phyloP scores from a whole-genome alignment of 2,888 invertebrate species.

The Mayetiola destructor region DNA sequence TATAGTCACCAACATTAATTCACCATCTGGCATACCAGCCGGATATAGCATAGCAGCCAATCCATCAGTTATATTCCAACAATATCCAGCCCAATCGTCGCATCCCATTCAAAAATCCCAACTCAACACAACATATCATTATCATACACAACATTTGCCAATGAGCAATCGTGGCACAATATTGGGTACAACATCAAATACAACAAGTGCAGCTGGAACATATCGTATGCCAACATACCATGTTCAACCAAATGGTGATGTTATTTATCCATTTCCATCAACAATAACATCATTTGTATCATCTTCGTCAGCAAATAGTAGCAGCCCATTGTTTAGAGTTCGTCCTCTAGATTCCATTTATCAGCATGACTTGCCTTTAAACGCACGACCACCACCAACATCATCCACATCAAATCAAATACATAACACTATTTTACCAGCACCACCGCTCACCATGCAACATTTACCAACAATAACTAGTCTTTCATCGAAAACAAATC shows the following conservation, averaged over 20 bases:
- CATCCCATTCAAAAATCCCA: conserved; percentile 17
- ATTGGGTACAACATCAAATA: conserved; percentile 26
- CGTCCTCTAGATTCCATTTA: conserved; percentile 21
- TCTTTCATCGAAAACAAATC: conserved; percentile 21
- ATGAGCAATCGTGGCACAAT: conserved; percentile 26
- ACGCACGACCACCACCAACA: conserved; percentile 29
- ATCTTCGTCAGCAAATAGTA: not conserved
- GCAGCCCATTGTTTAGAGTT: conserved; percentile 22
- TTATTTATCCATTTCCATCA: conserved; percentile 36
- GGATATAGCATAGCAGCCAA: not conserved
- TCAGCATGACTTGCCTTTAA: conserved; percentile 12
- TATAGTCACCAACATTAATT: conserved; percentile 1
- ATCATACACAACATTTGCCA: conserved; percentile 27
- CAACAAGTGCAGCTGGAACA: conserved; percentile 19
- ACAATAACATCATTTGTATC: conserved; percentile 21
- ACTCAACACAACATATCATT: conserved; percentile 28
- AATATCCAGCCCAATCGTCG: conserved; percentile 15
- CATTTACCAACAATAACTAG: not conserved
- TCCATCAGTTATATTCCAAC: conserved; percentile 8
- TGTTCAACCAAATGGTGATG: conserved; percentile 40
- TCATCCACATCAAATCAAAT: conserved; percentile 24
- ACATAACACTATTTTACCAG: conserved; percentile 16
- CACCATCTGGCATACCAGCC: conserved; percentile 14
- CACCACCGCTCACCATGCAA: conserved; percentile 19
- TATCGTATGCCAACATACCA: conserved; percentile 27